A percentile compares a stretch with the other conserved stretches of the same genome.
phyloP scores from a whole-genome alignment of 2,113 vertebrate species.

The Psittacus erithacus region DNA sequence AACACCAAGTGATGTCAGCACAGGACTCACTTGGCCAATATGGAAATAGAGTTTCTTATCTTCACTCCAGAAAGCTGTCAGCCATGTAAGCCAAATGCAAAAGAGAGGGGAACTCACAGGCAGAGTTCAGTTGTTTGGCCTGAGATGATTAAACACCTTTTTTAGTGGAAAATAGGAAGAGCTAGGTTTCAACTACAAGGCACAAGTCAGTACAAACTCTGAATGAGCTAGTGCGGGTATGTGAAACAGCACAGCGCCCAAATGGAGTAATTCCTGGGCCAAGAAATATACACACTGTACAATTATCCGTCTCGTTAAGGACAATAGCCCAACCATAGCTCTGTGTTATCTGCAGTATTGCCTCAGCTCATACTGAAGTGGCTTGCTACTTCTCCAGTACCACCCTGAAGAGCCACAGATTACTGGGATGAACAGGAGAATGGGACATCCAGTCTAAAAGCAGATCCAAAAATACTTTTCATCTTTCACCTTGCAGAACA shows the following conservation, averaged over 20 bases:
- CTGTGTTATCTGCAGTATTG: not conserved
- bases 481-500: not conserved
- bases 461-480: not conserved
- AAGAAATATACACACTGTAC: not conserved
- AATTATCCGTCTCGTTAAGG: not conserved
- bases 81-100: not conserved
- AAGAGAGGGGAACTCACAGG: not conserved
- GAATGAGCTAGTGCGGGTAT: not conserved
- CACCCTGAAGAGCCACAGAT: not conserved
- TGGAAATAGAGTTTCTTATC: not conserved
- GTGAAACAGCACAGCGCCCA: not conserved
- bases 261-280: not conserved
- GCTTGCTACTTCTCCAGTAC: not conserved
- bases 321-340: not conserved
- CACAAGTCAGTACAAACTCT: not conserved
- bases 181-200: not conserved
- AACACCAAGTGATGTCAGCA: conserved; percentile 22
- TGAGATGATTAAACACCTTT: not conserved
- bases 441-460: not conserved
- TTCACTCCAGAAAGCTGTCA: not conserved
- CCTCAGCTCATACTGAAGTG: not conserved
- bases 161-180: not conserved
- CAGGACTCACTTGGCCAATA: not conserved
- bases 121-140: not conserved
- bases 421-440: not conserved